These are phyloP conservation scores for Drosophila greeni DNA, from an alignment of 2,888 invertebrate species.

Conservation along the genomic window DNA sequence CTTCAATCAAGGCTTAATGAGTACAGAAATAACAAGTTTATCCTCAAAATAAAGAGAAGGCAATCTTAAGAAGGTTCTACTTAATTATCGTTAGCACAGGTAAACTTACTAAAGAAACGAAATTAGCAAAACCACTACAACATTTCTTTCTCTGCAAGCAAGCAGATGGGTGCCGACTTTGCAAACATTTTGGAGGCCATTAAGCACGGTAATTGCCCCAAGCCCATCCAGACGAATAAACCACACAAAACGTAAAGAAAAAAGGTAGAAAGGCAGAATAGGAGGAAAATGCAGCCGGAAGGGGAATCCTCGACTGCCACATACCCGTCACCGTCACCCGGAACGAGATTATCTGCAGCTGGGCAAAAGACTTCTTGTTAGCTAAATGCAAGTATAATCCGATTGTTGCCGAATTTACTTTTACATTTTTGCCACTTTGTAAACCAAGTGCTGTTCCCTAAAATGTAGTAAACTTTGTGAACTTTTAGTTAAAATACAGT, in stretches of 20 bases:
- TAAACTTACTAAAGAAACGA: too few relatives aligned
- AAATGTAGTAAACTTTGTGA: conserved; percentile 12
- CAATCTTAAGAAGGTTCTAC: neutral
- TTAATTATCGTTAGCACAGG: too few relatives aligned
- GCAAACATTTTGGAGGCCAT: conserved; percentile 41
- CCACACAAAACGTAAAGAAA: conserved; percentile 44
- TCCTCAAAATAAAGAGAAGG: neutral
- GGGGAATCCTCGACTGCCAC: conserved; percentile 41
- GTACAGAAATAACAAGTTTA: too few relatives aligned
- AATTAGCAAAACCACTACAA: too few relatives aligned
- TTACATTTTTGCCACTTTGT: conserved; percentile 20
- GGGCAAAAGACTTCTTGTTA: conserved; percentile 10
- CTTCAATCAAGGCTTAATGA: too few relatives aligned
- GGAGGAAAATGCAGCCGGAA: conserved; percentile 28
- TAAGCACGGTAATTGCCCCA: conserved; percentile 46
- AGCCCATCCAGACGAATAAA: conserved; percentile 57
- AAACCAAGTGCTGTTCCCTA: neutral
- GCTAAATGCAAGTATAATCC: conserved; percentile 26
- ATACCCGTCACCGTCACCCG: conserved; percentile 25
- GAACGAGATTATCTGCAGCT: conserved; percentile 16
- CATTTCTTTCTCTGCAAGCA: neutral
- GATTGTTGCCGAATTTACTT: conserved; percentile 27
- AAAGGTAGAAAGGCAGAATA: neutral
- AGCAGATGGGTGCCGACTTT: neutral
- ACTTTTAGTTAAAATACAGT: conserved; percentile 3